Percentiles rank a stretch among this genome's conserved stretches.
These are phyloP conservation scores for Trilocha varians DNA, from an alignment of 2,888 invertebrate species.

Conservation along the genomic window DNA sequence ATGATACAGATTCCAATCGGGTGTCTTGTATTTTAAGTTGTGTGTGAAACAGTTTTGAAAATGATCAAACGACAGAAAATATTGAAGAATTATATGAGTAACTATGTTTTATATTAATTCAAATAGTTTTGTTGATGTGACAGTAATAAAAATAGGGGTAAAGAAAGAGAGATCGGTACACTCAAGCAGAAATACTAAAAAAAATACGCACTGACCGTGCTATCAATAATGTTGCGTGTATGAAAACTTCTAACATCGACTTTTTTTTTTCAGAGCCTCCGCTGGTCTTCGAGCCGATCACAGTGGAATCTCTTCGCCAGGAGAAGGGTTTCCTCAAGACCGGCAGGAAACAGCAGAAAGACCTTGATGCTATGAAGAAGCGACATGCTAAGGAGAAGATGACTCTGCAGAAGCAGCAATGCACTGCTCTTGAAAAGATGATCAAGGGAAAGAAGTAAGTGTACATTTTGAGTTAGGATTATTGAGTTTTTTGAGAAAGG, in stretches of 20 bases:
- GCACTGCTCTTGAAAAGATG: slow-evolving; percentile 91
- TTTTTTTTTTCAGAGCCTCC: slow-evolving; percentile 67
- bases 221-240: no score
- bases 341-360: slow-evolving; percentile 96
- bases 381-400: slow-evolving; percentile 94
- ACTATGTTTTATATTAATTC: neutral
- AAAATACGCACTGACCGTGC: no score
- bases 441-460: slow-evolving; percentile 93
- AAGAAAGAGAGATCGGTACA: neutral
- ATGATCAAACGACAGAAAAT: slow-evolving; percentile 16
- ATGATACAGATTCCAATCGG: no score
- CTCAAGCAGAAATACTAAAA: no score
- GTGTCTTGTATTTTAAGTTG: neutral
- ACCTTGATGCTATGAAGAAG: slow-evolving; percentile 91
- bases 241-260: neutral
- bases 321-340: slow-evolving; percentile 95
- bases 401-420: slow-evolving; percentile 92
- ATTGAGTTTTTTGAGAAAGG: neutral
- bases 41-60: neutral
- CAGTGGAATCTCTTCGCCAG: slow-evolving; percentile 86
- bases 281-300: slow-evolving; percentile 91
- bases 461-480: neutral
- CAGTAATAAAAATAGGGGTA: neutral
- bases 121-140: neutral
- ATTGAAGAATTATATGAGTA: slow-evolving; percentile 8